Evolutionary conservation across 1,140 invertebrate species (phyloP).

Genomic region (Epicauta chinensis): DNA sequence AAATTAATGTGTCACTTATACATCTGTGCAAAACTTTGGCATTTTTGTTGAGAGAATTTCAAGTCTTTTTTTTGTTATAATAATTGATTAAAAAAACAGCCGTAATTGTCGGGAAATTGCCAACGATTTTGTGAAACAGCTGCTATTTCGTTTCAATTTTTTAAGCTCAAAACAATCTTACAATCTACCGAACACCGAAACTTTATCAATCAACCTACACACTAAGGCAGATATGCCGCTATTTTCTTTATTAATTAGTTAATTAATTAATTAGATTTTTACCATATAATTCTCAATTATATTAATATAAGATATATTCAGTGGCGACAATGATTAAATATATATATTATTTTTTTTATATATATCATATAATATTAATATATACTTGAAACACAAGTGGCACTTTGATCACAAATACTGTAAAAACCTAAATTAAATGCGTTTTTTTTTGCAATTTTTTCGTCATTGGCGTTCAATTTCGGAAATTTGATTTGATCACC

Average conservation of each 20-base stretch:
- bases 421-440: constrained; percentile 34
- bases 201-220: constrained; percentile 26
- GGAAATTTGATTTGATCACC: too few species aligned
- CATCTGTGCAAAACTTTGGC: too few species aligned
- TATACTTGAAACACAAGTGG: constrained; percentile 44
- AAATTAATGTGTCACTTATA: too few species aligned
- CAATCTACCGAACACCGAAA: constrained; percentile 39
- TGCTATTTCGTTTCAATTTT: too few species aligned
- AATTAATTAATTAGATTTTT: constrained; percentile 31
- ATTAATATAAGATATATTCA: constrained; percentile 37
- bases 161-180: constrained; percentile 35
- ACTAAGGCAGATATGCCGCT: constrained; percentile 30
- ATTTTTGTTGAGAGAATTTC: too few species aligned
- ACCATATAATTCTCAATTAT: constrained; percentile 28
- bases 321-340: constrained; percentile 40
- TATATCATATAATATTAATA: neutral
- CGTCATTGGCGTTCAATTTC: too few species aligned
- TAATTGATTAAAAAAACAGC: too few species aligned
- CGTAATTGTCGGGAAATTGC: too few species aligned
- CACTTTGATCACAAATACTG: constrained; percentile 43
- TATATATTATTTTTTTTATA: neutral
- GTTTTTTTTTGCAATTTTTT: too few species aligned
- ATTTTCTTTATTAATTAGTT: constrained; percentile 12
- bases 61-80: too few species aligned
- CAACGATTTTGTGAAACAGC: too few species aligned